Conservation (phyloP, 1,140 invertebrate species). For the Sipha flava region DNA sequence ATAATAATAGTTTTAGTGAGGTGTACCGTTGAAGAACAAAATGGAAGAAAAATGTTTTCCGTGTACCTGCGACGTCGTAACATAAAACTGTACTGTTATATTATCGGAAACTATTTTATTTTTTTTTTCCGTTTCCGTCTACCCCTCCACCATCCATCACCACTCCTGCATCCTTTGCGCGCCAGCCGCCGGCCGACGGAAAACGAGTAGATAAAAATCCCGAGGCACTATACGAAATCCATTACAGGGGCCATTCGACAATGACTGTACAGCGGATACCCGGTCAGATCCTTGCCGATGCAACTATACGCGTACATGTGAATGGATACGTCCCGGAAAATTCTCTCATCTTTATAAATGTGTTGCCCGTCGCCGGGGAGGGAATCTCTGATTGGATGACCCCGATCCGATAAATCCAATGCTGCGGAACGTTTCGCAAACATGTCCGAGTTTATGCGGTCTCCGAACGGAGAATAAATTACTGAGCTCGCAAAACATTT, state of each 20-base stretch:
- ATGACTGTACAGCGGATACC: not conserved
- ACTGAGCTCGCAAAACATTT: not conserved
- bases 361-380: not conserved
- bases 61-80: not conserved
- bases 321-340: not conserved
- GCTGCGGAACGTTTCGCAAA: not conserved
- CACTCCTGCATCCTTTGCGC: too few species aligned
- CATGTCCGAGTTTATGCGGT: not conserved
- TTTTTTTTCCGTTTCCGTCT: not conserved
- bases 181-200: not conserved
- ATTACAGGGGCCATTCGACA: not conserved
- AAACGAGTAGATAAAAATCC: conserved; percentile 3
- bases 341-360: not conserved
- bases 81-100: conserved; percentile 7
- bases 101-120: not conserved
- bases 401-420: not conserved
- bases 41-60: not conserved
- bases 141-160: not conserved
- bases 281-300: not conserved
- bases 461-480: not conserved
- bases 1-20: not conserved
- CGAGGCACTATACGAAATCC: not conserved
- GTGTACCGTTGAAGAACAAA: not conserved
- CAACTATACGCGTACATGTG: not conserved
- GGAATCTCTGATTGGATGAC: not conserved